These are phyloP conservation scores for Danaus chrysippus DNA, from an alignment of 2,888 invertebrate genomes.

Conservation along the genomic window DNA sequence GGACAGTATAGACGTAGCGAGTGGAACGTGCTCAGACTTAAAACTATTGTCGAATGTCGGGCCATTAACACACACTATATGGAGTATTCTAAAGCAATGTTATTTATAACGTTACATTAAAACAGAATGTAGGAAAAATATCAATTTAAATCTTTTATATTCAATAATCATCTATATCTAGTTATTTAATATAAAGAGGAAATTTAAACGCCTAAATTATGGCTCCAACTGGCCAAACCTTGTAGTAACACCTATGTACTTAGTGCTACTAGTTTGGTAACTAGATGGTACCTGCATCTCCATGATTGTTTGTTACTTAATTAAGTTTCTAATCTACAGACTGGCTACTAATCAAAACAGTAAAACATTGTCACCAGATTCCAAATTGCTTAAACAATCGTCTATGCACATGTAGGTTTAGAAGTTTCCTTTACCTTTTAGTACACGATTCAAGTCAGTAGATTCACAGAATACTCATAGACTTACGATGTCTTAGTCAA, in stretches of 20 bases:
- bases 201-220: constrained; percentile 32
- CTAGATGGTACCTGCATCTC: constrained; percentile 24
- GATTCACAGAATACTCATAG: too few relatives aligned
- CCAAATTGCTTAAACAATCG: not conserved
- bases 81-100: not conserved
- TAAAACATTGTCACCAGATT: not conserved
- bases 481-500: too few relatives aligned
- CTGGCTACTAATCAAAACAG: constrained; percentile 1
- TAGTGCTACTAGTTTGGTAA: constrained; percentile 48
- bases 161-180: too few relatives aligned
- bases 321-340: constrained; percentile 18
- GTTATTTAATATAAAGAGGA: too few relatives aligned
- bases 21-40: constrained; percentile 54
- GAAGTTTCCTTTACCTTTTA: too few relatives aligned
- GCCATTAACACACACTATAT: constrained; percentile 39
- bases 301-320: constrained; percentile 19
- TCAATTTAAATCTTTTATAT: not conserved
- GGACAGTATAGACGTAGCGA: constrained; percentile 56
- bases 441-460: too few relatives aligned
- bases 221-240: constrained; percentile 37
- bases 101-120: not conserved
- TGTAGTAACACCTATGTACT: constrained; percentile 44
- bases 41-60: constrained; percentile 33
- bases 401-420: too few relatives aligned
- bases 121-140: not conserved